Conservation (phyloP, 2,113 vertebrate species). For the Cichladusa arquata region DNA sequence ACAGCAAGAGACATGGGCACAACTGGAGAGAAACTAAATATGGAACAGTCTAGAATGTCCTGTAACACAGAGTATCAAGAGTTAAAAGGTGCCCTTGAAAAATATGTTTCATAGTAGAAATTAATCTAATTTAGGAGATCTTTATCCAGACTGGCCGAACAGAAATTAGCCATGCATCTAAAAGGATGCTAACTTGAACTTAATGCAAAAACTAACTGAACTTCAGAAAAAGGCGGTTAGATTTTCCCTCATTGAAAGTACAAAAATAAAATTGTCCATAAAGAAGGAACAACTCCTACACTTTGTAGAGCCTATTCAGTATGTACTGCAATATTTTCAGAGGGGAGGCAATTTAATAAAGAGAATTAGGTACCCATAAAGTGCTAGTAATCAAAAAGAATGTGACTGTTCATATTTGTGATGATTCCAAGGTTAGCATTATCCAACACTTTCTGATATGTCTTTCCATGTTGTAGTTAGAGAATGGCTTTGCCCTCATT, state of each 20-base stretch:
- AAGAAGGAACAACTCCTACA: not conserved
- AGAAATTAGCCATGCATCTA: not conserved
- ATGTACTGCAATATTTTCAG: not conserved
- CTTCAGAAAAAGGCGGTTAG: not conserved
- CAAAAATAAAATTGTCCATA: not conserved
- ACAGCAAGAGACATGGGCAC: not conserved
- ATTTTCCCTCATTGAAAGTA: not conserved
- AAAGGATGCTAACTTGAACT: not conserved
- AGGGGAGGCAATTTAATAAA: not conserved
- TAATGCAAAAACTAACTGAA: not conserved
- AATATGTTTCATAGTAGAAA: not conserved
- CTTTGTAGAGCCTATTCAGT: not conserved
- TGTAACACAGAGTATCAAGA: not conserved
- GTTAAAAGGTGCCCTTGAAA: not conserved
- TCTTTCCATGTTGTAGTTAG: not conserved
- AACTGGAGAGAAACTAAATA: not conserved
- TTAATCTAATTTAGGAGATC: not conserved
- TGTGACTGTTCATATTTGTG: not conserved
- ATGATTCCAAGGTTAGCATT: not conserved
- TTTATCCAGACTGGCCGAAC: not conserved
- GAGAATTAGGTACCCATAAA: not conserved
- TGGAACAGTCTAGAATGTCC: not conserved
- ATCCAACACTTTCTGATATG: not conserved
- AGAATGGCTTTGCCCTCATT: not conserved
- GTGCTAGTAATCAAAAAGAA: not conserved